Percentiles rank a stretch among this genome's conserved stretches.
phyloP scores from a whole-genome alignment of 2,888 invertebrate genomes.

The Megalurothrips usitatus region DNA sequence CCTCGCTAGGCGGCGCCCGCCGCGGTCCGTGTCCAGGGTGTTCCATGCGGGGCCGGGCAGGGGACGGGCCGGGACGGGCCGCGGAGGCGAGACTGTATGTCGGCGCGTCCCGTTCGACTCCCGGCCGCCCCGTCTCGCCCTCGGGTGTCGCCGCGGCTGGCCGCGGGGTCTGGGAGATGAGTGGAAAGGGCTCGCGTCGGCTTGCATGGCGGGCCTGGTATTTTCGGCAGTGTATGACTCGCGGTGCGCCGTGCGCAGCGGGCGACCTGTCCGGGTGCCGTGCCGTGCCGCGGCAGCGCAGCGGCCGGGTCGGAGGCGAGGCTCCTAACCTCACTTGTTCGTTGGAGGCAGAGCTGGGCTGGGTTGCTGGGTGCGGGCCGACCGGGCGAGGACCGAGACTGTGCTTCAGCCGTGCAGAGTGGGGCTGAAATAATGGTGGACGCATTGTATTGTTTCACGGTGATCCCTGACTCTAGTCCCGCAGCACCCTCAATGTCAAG shows the following conservation, averaged over 20 bases:
- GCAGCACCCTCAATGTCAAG: background rate
- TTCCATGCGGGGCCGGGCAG: constrained; percentile 9
- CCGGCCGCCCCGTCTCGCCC: too few relatives aligned
- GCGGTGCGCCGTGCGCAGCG: too few relatives aligned
- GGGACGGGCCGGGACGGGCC: background rate
- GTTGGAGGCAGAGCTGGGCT: background rate
- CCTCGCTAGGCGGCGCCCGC: background rate
- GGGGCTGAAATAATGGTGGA: background rate
- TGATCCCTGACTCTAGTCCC: too few relatives aligned
- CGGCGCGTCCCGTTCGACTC: background rate
- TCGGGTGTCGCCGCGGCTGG: too few relatives aligned
- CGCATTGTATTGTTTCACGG: too few relatives aligned
- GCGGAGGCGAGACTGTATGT: background rate
- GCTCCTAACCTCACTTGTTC: background rate
- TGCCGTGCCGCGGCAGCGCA: too few relatives aligned
- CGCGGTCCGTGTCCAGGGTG: background rate
- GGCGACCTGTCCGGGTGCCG: too few relatives aligned
- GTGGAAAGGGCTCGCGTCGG: too few relatives aligned
- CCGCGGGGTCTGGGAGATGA: too few relatives aligned
- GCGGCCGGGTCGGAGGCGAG: background rate
- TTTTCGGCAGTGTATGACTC: too few relatives aligned
- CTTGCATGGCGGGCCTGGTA: too few relatives aligned
- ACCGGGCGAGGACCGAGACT: too few relatives aligned
- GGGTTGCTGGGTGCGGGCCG: background rate
- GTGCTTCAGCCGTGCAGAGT: background rate